A percentile compares a stretch with the other conserved stretches of the same genome.
Conservation (phyloP, 30 jellyfish, hydroid and myxozoan genomes). For the Chrysaora quinquecirrha region DNA sequence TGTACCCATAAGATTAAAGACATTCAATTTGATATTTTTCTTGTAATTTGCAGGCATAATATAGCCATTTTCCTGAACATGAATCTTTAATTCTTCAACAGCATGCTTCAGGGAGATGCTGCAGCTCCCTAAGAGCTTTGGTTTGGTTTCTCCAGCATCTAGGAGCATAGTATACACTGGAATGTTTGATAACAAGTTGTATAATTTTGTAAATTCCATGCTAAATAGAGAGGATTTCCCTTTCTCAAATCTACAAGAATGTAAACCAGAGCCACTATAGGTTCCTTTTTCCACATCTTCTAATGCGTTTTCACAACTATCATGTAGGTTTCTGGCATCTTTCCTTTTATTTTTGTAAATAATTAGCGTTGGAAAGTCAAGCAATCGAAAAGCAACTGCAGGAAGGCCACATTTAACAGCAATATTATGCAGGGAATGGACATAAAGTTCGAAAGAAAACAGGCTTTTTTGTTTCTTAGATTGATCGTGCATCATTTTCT, state of each 20-base stretch:
- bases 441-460: slow-evolving; percentile 51
- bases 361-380: slow-evolving; percentile 58
- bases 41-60: slow-evolving; percentile 19
- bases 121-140: slow-evolving; percentile 57
- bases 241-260: slow-evolving; percentile 5
- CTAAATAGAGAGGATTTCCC: slow-evolving; percentile 61
- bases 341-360: slow-evolving; percentile 32
- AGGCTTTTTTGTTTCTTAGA: background rate
- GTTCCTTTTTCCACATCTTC: slow-evolving; percentile 6
- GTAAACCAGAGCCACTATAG: background rate
- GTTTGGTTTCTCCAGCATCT: slow-evolving; percentile 9
- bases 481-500: no score
- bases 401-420: slow-evolving; percentile 49
- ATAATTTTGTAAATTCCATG: slow-evolving; percentile 25
- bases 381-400: slow-evolving; percentile 50
- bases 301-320: no score
- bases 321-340: no score
- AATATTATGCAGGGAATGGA: slow-evolving; percentile 20
- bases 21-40: background rate
- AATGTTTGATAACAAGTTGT: slow-evolving; percentile 6
- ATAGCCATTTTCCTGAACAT: background rate
- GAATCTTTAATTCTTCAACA: slow-evolving; percentile 23
- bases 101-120: slow-evolving; percentile 35
- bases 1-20: slow-evolving; percentile 60
- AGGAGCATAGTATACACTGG: slow-evolving; percentile 45